Base-by-base conservation (phyloP, 64 coral and sea anemone species). In the Hydrozoanthus tunicans region DNA sequence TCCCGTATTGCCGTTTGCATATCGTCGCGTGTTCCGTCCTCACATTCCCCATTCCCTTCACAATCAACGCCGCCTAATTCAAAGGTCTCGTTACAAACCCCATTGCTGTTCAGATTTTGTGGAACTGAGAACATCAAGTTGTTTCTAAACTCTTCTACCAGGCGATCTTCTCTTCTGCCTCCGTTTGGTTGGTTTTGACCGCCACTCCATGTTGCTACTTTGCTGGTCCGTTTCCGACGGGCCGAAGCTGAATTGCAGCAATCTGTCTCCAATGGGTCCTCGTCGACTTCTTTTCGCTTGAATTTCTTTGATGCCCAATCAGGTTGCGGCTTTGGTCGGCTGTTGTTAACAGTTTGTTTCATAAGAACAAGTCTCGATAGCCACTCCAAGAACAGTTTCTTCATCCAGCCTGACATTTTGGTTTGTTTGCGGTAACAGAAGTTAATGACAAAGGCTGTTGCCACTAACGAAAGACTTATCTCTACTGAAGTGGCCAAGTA, bases 401-500 rank as follows among this genome's bases (percentile, higher is more conserved):
- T 78, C 79, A 93, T 57, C 91, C 91, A 96, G 7, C 79, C 25
- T 0, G 94, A 75, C 91, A 96, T 96, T 62, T 90, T 82, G 9
- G 77, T 92, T 79, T 90, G 88, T 64, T 63, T 82, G 55, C 94
- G 54, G 55, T 75, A 86, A 8, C 85, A 90, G 43, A 93, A 96
- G 62, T 96, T 96, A 7, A 96, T 73, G 12, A 96, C 80, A 51
- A 96, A 60, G 1, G 94, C 90, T n/a, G 94, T 93, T 7, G 86
- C 91, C 4, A 92, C 9, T 13, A 96, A 56, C 6, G 94, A 89
- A 52, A 93, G 52, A 64, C 94, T 93, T 6, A 93, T 93, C 52
- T 96, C 94, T 7, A 96, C 64, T n/a, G 83, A 93, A 8, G 94
- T 96, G 5, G 94, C 94, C 14, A 96, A 93, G 51, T 96, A 96